A percentile compares a stretch with the other conserved stretches of the same genome.
Conservation (phyloP, 2,797 vertebrate genomes). For the Acanthurus lineatus region DNA sequence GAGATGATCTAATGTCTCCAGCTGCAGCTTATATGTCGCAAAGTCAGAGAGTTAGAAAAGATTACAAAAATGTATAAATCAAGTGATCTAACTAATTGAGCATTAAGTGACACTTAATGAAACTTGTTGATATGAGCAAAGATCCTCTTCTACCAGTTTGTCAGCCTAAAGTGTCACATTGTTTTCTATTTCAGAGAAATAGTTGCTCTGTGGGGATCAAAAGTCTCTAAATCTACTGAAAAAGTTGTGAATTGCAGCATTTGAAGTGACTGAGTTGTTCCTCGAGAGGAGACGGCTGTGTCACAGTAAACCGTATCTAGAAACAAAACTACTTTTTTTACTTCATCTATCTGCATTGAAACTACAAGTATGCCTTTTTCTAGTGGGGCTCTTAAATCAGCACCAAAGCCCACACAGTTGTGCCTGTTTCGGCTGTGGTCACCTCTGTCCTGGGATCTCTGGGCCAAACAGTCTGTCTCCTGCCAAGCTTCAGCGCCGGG, state of each 20-base stretch:
- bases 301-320: constrained; percentile 21
- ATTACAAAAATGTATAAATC: too few relatives aligned
- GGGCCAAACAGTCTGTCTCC: constrained; percentile 21
- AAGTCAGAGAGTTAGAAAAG: too few relatives aligned
- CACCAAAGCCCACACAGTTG: neutral
- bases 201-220: neutral
- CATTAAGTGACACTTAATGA: neutral
- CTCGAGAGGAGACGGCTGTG: constrained; percentile 4
- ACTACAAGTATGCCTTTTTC: constrained; percentile 9
- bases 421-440: constrained; percentile 12
- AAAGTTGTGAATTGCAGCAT: constrained; percentile 10
- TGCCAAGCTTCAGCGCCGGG: constrained; percentile 24
- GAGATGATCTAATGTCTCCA: neutral
- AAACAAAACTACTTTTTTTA: constrained; percentile 16
- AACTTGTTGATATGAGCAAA: neutral
- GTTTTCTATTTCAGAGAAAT: constrained; percentile 13
- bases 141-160: neutral
- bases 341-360: constrained; percentile 11
- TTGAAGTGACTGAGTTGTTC: constrained; percentile 18
- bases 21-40: neutral
- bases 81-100: neutral
- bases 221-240: neutral
- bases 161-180: constrained; percentile 4
- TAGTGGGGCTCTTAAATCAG: constrained; percentile 19
- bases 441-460: constrained; percentile 32